These are phyloP conservation scores for Mesocentrotus franciscanus DNA, from an alignment of 53 echinoderm and acorn worm species.

Conservation along the genomic window DNA sequence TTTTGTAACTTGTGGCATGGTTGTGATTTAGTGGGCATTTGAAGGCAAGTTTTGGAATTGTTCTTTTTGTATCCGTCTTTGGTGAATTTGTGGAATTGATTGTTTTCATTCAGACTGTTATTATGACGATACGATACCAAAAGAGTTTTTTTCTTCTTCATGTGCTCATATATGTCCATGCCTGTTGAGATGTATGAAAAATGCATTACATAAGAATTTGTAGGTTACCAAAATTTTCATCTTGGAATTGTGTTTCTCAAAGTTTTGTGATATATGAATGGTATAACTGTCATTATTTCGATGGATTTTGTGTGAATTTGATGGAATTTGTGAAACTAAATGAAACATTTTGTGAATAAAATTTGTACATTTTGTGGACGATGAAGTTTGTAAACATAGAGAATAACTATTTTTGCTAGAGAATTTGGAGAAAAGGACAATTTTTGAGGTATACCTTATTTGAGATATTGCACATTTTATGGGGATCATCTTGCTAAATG, in stretches of 20 bases:
- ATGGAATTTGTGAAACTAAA: constrained; percentile 50
- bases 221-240: neutral
- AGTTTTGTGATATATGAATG: neutral
- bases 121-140: neutral
- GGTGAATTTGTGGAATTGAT: neutral
- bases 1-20: constrained; percentile 54
- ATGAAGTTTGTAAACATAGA: constrained; percentile 63
- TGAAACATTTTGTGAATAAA: constrained; percentile 57
- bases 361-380: constrained; percentile 58
- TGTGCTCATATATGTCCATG: neutral
- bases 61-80: neutral
- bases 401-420: constrained; percentile 69
- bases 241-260: neutral
- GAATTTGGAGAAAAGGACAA: constrained; percentile 43
- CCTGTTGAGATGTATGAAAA: neutral
- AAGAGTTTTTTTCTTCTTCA: neutral
- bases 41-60: neutral
- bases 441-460: constrained; percentile 46
- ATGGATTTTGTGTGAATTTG: constrained; percentile 33
- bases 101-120: neutral
- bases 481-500: constrained; percentile 49
- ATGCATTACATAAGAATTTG: constrained; percentile 1
- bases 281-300: constrained; percentile 15
- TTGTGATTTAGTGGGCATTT: constrained; percentile 19
- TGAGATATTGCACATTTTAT: constrained; percentile 18